Conservation (phyloP, 1,140 invertebrate genomes). For the Tetranychus urticae region DNA sequence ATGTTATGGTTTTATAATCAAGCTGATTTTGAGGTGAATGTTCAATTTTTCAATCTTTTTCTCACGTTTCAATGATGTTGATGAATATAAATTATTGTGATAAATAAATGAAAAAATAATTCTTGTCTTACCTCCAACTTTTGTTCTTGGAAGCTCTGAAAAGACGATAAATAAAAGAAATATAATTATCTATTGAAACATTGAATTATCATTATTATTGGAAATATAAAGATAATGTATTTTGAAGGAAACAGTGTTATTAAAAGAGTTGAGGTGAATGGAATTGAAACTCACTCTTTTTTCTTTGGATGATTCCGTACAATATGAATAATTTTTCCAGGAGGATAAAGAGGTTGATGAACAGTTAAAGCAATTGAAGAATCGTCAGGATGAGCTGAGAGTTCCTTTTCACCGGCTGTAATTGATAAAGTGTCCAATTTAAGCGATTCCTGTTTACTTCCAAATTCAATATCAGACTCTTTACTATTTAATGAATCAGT, state of each 20-base stretch:
- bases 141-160: neutral
- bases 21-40: no score
- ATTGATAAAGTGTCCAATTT: neutral
- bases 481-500: neutral
- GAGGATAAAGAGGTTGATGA: conserved; percentile 58
- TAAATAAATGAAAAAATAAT: neutral
- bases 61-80: no score
- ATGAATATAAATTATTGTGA: neutral
- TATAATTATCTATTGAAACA: neutral
- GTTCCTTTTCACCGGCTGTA: conserved; percentile 1
- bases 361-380: conserved; percentile 40
- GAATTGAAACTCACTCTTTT: neutral
- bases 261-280: no score
- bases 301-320: conserved; percentile 46
- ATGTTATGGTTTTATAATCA: no score
- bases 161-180: neutral
- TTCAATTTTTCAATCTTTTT: no score
- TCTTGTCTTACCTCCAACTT: neutral
- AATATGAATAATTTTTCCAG: conserved; percentile 66
- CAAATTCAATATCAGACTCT: neutral
- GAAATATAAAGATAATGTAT: no score
- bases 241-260: no score
- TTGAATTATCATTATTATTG: no score
- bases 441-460: neutral
- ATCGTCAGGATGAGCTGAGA: conserved; percentile 21